Evolutionary conservation across 2,888 invertebrate genomes (phyloP), one percentile per base, ranked within the genome.

Genomic region (Lymantria monacha): DNA sequence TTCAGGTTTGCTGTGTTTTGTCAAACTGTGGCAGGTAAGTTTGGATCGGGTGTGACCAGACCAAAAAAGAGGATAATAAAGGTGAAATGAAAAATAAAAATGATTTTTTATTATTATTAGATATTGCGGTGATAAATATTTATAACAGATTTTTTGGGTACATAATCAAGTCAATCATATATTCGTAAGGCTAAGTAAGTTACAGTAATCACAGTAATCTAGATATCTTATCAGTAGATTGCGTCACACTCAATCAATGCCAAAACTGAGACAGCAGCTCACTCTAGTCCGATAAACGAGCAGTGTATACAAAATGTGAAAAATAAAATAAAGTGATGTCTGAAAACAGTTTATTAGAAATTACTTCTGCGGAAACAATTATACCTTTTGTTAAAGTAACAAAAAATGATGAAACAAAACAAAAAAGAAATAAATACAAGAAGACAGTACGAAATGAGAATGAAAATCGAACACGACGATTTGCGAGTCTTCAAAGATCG

Each of bases 171-270:
- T 30, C 44, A 48, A 54, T 51, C 69, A 64, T 56, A 62, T 66
- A 72, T 71, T 75, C 78, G 72, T 71, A 70, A 63, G 68, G 65
- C 69, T 69, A 33, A 41, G 14, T 13, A 74, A 70, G 69, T 61
- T 66, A 62, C 57, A 63, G 55, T 83, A 83, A 85, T 83, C 84
- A 78, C 70, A 63, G 74, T 80, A 80, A 83, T 83, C 83, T 77
- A 57, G 70, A 72, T 80, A 85, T 85, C 85, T 88, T 89, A 89
- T 89, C 86, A 59, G 53, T 54, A 48, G 61, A 60, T 57, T 72
- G 71, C 86, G 85, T 85, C 87, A 85, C 74, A 76, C 83, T 87
- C 86, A 89, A 90, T 90, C 90, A 90, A 91, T 88, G 90, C 87
- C 88, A 85, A 76, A 79, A 70, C 58, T 69, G 67, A 70, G 68